A percentile compares a stretch with the other conserved stretches of the same genome.
phyloP scores from a whole-genome alignment of 2,888 invertebrate species.

The Eristalinus aeneus region DNA sequence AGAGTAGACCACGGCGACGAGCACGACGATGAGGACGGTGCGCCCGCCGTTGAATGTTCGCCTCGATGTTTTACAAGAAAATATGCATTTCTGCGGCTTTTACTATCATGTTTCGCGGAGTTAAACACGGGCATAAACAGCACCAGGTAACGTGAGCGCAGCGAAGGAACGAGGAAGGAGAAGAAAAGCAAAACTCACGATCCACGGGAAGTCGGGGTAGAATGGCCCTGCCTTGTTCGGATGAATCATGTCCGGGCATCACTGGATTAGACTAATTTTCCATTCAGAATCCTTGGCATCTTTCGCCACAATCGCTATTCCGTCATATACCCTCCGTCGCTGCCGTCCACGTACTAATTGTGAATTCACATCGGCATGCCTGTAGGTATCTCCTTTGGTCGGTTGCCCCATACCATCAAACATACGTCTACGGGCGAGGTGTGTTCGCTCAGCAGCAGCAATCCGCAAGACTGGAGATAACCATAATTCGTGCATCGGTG shows the following conservation, averaged over 20 bases:
- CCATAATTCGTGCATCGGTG: conserved; percentile 57
- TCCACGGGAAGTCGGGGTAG: neutral
- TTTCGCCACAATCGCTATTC: neutral
- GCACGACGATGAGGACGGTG: no score
- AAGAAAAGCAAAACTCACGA: conserved; percentile 40
- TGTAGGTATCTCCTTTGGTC: conserved; percentile 8
- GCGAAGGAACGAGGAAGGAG: neutral
- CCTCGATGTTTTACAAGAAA: conserved; percentile 68
- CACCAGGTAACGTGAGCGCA: conserved; percentile 38
- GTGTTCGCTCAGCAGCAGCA: conserved; percentile 37
- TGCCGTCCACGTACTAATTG: conserved; percentile 25
- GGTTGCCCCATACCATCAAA: conserved; percentile 48
- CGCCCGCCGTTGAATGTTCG: conserved; percentile 39
- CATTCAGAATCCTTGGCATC: neutral
- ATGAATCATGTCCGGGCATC: neutral
- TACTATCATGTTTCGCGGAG: conserved; percentile 67
- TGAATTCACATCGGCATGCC: conserved; percentile 32
- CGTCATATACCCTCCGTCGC: neutral
- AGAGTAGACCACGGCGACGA: neutral
- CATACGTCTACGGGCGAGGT: conserved; percentile 52
- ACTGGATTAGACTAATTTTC: neutral
- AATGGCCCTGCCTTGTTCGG: neutral
- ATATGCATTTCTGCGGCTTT: conserved; percentile 64
- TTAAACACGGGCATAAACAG: conserved; percentile 65
- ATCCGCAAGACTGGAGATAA: conserved; percentile 40